Evolutionary conservation across 2,797 vertebrate genomes (phyloP).

Genomic region (Kryptopterus vitreolus): DNA sequence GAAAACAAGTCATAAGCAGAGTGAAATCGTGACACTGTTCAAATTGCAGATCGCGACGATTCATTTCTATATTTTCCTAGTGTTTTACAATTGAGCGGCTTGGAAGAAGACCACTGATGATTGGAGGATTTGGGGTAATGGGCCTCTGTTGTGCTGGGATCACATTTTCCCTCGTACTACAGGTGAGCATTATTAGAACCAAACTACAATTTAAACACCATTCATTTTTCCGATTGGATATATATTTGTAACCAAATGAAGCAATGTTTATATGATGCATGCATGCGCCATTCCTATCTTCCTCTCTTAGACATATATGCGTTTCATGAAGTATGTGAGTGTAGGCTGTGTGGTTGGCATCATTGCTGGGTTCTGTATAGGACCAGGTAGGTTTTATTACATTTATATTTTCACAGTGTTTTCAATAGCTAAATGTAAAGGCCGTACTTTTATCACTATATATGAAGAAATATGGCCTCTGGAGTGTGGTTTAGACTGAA

Average conservation of each 20-base stretch:
- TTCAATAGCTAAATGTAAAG: background rate
- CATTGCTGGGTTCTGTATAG: constrained; percentile 90
- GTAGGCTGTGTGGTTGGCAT: constrained; percentile 85
- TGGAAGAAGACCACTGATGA: constrained; percentile 84
- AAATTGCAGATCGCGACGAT: background rate
- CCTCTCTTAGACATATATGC: constrained; percentile 66
- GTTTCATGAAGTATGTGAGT: constrained; percentile 83
- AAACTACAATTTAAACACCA: background rate
- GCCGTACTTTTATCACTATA: constrained; percentile 9
- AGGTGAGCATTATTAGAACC: constrained; percentile 68
- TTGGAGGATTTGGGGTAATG: constrained; percentile 84
- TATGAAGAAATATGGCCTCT: constrained; percentile 32
- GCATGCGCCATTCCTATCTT: constrained; percentile 20
- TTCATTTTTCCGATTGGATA: background rate
- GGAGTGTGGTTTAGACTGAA: constrained; percentile 40
- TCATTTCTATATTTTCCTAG: constrained; percentile 61
- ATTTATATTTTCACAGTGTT: background rate
- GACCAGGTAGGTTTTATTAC: constrained; percentile 76
- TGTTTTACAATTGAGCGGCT: constrained; percentile 88
- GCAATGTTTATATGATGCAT: background rate
- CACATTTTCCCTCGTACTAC: constrained; percentile 80
- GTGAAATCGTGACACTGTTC: too few species aligned
- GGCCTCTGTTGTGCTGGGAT: constrained; percentile 84
- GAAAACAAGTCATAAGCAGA: constrained; percentile 1
- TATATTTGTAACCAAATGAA: background rate